Base-by-base conservation (phyloP, 2,797 vertebrate species). In the Pseudochromis fuscus region DNA sequence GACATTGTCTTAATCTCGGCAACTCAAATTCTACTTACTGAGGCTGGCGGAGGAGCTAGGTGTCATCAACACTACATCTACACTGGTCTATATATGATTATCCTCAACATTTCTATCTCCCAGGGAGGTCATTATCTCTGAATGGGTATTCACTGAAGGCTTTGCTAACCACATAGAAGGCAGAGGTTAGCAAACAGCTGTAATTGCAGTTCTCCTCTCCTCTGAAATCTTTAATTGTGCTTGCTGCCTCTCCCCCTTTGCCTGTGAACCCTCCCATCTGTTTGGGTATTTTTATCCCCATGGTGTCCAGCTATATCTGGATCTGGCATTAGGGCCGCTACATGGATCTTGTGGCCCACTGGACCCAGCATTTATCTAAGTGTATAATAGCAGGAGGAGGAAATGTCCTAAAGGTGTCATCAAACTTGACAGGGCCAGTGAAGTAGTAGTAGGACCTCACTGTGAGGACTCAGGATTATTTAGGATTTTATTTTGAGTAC, bases 281-380 rank as follows among this genome's bases (percentile, higher is more conserved):
- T 86, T 85, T 82, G 83, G 85, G 73, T 94, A 92, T 93, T 93
- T 94, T 89, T 93, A 90, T 85, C 91, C 75, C 69, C 70, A 79
- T 87, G 81, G 76, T 90, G 89, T 92, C 88, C 86, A 75, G 87
- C 87, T 92, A 90, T 92, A 91, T 92, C 88, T 85, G 90, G 90
- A 87, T 82, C 79, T 87, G 85, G 83, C 87, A 85, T 88, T 82
- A 84, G 81, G 61, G 72, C 83, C 68, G 57, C 77, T 66, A 48
- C 57, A 35, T 70, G 72, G 75, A 75, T 79, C 77, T 68, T 2
- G 44, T 84, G 67, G 75, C 73, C 55, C 15, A 24, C 58, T 81
- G 83, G 80, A 82, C 71, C 53, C 53, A 67, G 40, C 42, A 11
- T 76, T 80, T 79, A 72, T 87, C 60, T 82, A 15, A 67, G 63